phyloP scores from a whole-genome alignment of 2,888 invertebrate genomes.

The Brachyptera putata region DNA sequence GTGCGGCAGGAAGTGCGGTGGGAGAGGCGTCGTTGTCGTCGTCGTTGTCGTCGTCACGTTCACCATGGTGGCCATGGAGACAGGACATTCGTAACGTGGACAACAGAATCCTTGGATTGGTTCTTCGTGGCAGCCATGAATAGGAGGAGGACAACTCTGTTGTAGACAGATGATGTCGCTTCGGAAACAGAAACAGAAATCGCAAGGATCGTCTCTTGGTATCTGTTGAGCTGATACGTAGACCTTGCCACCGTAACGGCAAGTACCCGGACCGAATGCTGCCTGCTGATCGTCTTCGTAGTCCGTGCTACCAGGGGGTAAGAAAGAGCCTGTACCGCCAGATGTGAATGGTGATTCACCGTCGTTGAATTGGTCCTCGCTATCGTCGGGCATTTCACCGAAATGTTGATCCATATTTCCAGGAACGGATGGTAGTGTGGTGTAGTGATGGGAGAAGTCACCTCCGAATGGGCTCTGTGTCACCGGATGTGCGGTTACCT shows the following conservation, averaged over 20 bases:
- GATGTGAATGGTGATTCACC: conserved; percentile 40
- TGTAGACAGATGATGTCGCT: conserved; percentile 93
- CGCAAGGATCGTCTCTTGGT: conserved; percentile 89
- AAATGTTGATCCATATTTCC: conserved; percentile 25
- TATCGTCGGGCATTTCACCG: conserved; percentile 35
- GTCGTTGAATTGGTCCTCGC: conserved; percentile 26
- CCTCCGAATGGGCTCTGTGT: not conserved
- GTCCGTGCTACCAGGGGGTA: conserved; percentile 28
- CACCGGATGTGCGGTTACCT: not conserved
- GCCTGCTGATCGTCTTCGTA: conserved; percentile 61
- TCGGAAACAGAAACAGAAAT: conserved; percentile 95
- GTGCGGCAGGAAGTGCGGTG: conserved; percentile 77
- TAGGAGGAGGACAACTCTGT: conserved; percentile 93
- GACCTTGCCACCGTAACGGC: conserved; percentile 86
- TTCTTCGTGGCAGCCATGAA: conserved; percentile 86
- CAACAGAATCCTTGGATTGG: conserved; percentile 92
- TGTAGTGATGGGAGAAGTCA: conserved; percentile 13
- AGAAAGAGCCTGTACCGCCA: conserved; percentile 27
- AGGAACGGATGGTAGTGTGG: not conserved
- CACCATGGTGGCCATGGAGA: conserved; percentile 76
- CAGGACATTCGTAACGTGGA: conserved; percentile 90
- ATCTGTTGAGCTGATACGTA: conserved; percentile 94
- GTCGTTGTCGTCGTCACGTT: conserved; percentile 84
- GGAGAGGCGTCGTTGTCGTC: conserved; percentile 72
- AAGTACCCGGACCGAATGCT: conserved; percentile 81